Conservation (phyloP, 2,113 vertebrate genomes). For the Eira barbara region DNA sequence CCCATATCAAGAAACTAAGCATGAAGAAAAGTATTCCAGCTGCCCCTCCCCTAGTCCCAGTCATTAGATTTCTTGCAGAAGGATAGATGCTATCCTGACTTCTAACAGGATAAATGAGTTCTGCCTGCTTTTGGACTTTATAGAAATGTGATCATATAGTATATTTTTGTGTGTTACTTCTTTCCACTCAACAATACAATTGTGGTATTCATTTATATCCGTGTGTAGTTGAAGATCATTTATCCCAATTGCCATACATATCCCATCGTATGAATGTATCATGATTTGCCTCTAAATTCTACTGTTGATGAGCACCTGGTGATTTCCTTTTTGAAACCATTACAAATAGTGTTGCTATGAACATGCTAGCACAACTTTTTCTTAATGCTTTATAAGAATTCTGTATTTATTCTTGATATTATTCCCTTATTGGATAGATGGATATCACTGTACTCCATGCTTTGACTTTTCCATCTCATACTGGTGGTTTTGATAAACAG, state of each 20-base stretch:
- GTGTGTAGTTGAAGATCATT: not conserved
- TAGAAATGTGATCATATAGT: not conserved
- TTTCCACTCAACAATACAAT: not conserved
- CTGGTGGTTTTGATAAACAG: not conserved
- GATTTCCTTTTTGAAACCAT: not conserved
- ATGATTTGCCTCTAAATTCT: not conserved
- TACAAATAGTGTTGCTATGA: not conserved
- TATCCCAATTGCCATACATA: not conserved
- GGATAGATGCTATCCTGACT: not conserved
- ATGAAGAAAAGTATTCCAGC: not conserved
- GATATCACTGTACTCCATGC: not conserved
- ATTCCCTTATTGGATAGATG: not conserved
- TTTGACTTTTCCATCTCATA: not conserved
- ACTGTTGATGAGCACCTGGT: not conserved
- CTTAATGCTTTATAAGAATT: not conserved
- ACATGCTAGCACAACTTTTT: not conserved
- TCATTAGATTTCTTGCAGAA: not conserved
- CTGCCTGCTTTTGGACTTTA: not conserved
- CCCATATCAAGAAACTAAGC: not conserved
- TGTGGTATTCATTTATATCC: not conserved
- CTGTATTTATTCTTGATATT: not conserved
- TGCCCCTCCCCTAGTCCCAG: fast-evolving
- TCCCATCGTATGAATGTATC: not conserved
- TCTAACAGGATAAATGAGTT: not conserved
- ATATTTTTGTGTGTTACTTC: not conserved